Evolutionary conservation across 2,113 vertebrate species (phyloP), one percentile per base, ranked within the genome.

Genomic region (Euleptes europaea): DNA sequence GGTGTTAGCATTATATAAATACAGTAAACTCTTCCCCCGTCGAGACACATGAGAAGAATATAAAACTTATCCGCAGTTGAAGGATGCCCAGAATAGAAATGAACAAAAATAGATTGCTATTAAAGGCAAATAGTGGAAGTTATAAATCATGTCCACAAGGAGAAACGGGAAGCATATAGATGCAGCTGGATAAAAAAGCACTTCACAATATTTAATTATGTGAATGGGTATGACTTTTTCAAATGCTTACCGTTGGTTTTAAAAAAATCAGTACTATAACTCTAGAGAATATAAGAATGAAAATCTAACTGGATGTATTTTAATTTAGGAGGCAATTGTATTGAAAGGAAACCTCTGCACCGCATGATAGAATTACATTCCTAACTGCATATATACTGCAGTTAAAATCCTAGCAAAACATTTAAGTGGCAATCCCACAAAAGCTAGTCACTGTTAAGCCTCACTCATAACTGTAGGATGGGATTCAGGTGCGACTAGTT

Each of bases 81-180:
- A 14, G 60, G 12, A 78, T 78, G 75, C 75, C 51, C 33, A 40
- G 75, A 78, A 78, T 78, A 78, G 75, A 60, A 78, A 78, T 78
- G 33, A 54, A 78, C 75, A 38, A 57, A 78, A 57, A 78, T 60
- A 78, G 51, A 60, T 78, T 26, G 26, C 38, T 38, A 57, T 78
- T 78, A 38, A 78, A 78, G 51, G 75, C n/a, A 60, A 40, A 38
- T 38, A 26, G 75, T 26, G 28, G 51, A 10, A 35, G 51, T 40
- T 31, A 60, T 60, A 78, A 57, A 78, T 78, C 51, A 77, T 35
- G 49, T 35, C 49, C 33, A 15, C 75, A 38, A 23, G 35, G 75
- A 78, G 17, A 60, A 60, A 60, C 2, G 17, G 33, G n/a, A 33
- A 12, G 42, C 65, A 51, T 67, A 67, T 23, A 49, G 42, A 49